Evolutionary conservation across 2,797 vertebrate genomes (phyloP).

Genomic region (Triplophysa yarkandensis): DNA sequence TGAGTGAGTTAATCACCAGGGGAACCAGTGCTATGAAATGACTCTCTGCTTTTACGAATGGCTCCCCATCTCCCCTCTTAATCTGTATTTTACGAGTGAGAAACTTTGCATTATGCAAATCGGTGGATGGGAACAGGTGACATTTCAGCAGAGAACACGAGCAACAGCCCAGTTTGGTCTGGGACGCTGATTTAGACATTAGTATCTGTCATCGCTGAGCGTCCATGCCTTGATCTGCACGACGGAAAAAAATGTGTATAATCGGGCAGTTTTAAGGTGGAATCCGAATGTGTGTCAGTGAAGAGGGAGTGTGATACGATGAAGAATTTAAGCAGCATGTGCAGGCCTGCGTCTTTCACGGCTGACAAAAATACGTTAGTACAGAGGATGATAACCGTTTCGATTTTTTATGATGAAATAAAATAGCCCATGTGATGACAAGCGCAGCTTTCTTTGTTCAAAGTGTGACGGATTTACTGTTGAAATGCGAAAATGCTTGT

Average conservation of each 20-base stretch:
- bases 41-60: conserved; percentile 79
- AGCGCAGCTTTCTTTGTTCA: too few species aligned
- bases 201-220: conserved; percentile 94
- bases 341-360: neutral
- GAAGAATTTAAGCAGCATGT: neutral
- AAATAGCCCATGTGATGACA: too few species aligned
- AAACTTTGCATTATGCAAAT: conserved; percentile 99
- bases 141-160: conserved; percentile 97
- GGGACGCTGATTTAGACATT: conserved; percentile 98
- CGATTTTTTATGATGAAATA: neutral
- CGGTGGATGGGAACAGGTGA: conserved; percentile 99
- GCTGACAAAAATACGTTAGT: neutral
- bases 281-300: conserved; percentile 49
- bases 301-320: conserved; percentile 2
- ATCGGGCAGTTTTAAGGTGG: conserved; percentile 82
- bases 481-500: too few species aligned
- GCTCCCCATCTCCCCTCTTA: conserved; percentile 94
- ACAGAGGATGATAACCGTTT: neutral
- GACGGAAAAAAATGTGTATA: conserved; percentile 72
- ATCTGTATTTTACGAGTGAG: conserved; percentile 99
- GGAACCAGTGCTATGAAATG: conserved; percentile 83
- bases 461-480: too few species aligned
- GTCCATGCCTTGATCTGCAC: conserved; percentile 80
- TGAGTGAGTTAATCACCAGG: conserved; percentile 87
- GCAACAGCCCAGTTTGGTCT: conserved; percentile 89